Evolutionary conservation across 2,113 vertebrate species (phyloP).

Genomic region (Hydrolagus affinis): DNA sequence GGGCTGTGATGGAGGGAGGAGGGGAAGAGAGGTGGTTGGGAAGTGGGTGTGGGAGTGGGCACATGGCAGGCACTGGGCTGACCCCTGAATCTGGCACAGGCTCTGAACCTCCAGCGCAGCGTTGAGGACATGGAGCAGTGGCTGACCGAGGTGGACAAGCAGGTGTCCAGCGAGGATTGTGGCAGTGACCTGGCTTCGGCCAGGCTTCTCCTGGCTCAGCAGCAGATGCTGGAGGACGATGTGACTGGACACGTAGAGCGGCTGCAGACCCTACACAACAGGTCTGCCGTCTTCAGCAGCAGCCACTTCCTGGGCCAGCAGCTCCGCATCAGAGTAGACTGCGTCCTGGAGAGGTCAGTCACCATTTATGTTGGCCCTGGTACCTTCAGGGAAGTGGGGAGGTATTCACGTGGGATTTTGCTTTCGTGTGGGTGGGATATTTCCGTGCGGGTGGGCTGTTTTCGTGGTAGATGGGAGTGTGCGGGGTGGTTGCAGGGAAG

Average conservation of each 20-base stretch:
- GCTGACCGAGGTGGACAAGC: slow-evolving; percentile 58
- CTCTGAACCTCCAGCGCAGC: slow-evolving; percentile 59
- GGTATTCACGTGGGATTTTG: not conserved
- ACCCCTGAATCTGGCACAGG: slow-evolving; percentile 46
- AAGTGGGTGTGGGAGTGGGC: too few species aligned
- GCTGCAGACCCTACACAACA: slow-evolving; percentile 57
- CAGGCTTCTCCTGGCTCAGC: slow-evolving; percentile 59
- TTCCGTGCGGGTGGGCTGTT: too few species aligned
- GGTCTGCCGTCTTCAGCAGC: slow-evolving; percentile 56
- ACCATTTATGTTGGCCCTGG: not conserved
- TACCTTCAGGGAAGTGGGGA: not conserved
- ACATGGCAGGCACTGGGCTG: too few species aligned
- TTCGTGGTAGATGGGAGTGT: too few species aligned
- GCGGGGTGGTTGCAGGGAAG: too few species aligned
- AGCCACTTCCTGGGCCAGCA: slow-evolving; percentile 65
- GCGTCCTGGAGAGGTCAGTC: slow-evolving; percentile 61
- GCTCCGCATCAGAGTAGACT: slow-evolving; percentile 57
- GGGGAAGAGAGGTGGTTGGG: slow-evolving; percentile 20
- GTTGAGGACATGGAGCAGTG: slow-evolving; percentile 67
- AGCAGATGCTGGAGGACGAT: slow-evolving; percentile 66
- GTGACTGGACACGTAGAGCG: slow-evolving; percentile 52
- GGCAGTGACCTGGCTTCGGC: slow-evolving; percentile 56
- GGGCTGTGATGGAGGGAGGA: not conserved
- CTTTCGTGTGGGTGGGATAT: not conserved
- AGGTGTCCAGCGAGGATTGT: slow-evolving; percentile 50